A percentile compares a stretch with the other conserved stretches of the same genome.
These are phyloP conservation scores for Torymus aiolomorphi DNA, from an alignment of 2,888 invertebrate genomes.

Conservation along the genomic window DNA sequence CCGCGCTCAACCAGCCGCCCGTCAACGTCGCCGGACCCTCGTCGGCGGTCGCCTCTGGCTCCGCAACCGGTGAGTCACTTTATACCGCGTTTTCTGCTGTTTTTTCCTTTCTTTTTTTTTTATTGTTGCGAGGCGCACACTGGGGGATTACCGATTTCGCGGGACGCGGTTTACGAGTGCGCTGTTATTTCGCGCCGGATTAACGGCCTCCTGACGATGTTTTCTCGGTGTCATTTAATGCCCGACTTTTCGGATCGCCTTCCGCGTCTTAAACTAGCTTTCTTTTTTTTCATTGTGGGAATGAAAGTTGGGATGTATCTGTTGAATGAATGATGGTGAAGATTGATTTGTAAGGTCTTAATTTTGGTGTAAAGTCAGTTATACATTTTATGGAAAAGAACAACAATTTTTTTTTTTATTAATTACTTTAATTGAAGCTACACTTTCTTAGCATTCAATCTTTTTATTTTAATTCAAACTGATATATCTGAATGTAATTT, in stretches of 20 bases:
- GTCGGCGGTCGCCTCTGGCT: constrained; percentile 63
- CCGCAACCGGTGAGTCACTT: constrained; percentile 70
- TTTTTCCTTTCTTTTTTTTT: background rate
- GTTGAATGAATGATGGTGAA: no score
- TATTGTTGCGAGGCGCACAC: no score
- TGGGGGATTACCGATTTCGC: constrained; percentile 7
- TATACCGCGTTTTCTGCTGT: background rate
- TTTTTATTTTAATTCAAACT: no score
- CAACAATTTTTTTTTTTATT: no score
- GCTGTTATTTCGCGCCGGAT: constrained; percentile 16
- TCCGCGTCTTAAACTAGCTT: background rate
- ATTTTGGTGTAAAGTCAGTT: no score
- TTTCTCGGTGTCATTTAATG: constrained; percentile 11
- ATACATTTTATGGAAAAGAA: no score
- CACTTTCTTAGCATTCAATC: no score
- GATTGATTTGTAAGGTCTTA: no score
- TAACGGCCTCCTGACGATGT: background rate
- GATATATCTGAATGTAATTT: no score
- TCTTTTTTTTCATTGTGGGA: background rate
- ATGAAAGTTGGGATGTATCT: no score
- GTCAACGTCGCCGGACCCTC: constrained; percentile 9
- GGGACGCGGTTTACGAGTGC: background rate
- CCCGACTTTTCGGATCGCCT: constrained; percentile 11
- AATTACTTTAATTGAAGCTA: no score
- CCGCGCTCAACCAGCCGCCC: constrained; percentile 21